Base-by-base conservation (phyloP, 2,797 vertebrate species). In the Liparis tanakae region DNA sequence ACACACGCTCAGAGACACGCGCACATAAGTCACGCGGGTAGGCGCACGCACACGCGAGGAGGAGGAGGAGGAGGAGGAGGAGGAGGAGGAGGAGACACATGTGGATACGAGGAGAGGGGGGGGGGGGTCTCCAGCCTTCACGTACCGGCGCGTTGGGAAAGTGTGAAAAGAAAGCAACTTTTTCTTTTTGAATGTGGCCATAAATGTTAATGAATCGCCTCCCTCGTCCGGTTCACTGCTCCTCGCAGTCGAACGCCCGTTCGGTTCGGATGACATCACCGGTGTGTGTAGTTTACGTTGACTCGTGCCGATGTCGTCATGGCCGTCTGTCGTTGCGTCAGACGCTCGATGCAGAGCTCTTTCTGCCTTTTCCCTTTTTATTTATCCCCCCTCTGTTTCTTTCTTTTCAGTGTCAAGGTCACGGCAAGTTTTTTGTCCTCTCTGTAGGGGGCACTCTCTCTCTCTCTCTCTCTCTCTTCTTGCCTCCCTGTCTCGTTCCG, bases 401-500 rank as follows among this genome's bases (percentile, higher is more conserved):
- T 60, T 69, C 56, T 41, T 55, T 57, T 79, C 67, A 51, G 43
- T 63, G 72, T 74, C 69, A 64, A 79, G 67, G 69, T 83, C 76
- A 78, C 63, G 55, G 55, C 57, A 68, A 74, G 43, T 83, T 70
- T 82, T 58, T 30, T 68, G 55, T 89, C 58, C 72, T 70, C 75
- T 86, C 90, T 91, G 72, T 88, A 93, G 91, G 87, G 89, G 90
- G 90, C 89, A 87, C 86, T 89, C 80, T 89, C 73, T 69, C 37
- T 39, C 37, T 39, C 80, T 89, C 73, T 69, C 86, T 89, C 80
- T 89, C 73, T 69, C 85, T 85, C 87, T 87, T 84, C 82, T 56
- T 85, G 64, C 75, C 58, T 57, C n/a, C 25, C 17, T 25, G 55
- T 20, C 8, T 59, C 5, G 18, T 48, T 39, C 46, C 64, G 17